Conservation (phyloP, 2,113 vertebrate species). For the Dipodomys merriami region DNA sequence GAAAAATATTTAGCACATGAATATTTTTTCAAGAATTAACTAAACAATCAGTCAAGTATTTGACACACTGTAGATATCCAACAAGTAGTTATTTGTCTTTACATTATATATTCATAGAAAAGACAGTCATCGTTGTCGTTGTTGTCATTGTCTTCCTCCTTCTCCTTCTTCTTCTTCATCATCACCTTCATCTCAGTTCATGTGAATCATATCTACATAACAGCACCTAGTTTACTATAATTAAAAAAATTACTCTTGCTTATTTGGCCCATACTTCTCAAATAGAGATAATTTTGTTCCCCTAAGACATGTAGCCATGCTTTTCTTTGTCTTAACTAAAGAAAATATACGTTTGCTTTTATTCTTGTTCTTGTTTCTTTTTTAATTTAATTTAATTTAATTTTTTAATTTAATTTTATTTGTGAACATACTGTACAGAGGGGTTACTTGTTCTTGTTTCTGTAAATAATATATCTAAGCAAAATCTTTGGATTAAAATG, state of each 20-base stretch:
- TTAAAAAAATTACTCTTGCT: not conserved
- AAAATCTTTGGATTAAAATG: not conserved
- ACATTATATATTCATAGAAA: not conserved
- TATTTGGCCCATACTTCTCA: not conserved
- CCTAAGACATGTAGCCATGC: not conserved
- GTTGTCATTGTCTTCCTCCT: not conserved
- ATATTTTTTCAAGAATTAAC: not conserved
- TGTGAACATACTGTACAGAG: too few species aligned
- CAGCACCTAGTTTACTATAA: not conserved
- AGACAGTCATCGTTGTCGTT: not conserved
- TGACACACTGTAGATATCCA: not conserved
- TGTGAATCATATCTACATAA: not conserved
- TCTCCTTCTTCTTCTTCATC: too few species aligned
- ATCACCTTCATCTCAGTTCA: too few species aligned
- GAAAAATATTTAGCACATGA: not conserved
- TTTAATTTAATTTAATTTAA: too few species aligned
- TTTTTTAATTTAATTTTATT: too few species aligned
- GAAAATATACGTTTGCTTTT: not conserved
- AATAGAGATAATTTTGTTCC: not conserved
- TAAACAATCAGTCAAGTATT: not conserved
- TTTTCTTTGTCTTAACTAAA: not conserved
- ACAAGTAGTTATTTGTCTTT: conserved; percentile 19
- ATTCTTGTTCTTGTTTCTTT: not conserved
- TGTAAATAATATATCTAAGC: not conserved
- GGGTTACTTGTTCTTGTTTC: too few species aligned